Percentiles rank a stretch among this genome's conserved stretches.
Evolutionary conservation across 1,140 invertebrate species (phyloP).

Genomic region (Leptinotarsa lineolata): DNA sequence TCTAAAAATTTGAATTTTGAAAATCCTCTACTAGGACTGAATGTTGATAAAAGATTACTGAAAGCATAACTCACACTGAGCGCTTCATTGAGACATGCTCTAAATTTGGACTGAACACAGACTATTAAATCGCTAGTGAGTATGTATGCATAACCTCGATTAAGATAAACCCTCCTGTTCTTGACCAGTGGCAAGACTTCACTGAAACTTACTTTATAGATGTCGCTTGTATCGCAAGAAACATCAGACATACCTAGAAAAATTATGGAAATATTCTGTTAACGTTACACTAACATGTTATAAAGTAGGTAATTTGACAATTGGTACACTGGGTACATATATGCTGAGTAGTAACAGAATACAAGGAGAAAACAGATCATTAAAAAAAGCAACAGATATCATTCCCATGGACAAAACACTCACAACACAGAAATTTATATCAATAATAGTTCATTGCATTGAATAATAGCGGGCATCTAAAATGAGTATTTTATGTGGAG

Average conservation of each 20-base stretch:
- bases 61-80: slow-evolving; percentile 67
- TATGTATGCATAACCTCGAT: slow-evolving; percentile 87
- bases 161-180: slow-evolving; percentile 77
- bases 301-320: no score
- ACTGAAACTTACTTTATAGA: slow-evolving; percentile 85
- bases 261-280: no score
- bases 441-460: no score
- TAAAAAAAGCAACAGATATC: no score
- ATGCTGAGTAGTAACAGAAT: no score
- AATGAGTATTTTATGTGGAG: no score
- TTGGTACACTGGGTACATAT: no score
- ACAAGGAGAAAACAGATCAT: no score
- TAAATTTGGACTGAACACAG: slow-evolving; percentile 79
- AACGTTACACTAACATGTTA: no score
- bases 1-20: slow-evolving; percentile 33
- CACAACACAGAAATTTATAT: no score
- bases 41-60: neutral
- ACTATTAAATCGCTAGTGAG: slow-evolving; percentile 82
- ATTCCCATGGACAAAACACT: no score
- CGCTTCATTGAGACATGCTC: slow-evolving; percentile 73
- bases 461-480: no score
- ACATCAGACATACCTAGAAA: slow-evolving; percentile 54
- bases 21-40: neutral
- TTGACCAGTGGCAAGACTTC: slow-evolving; percentile 87
- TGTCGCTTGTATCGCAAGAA: slow-evolving; percentile 67